phyloP scores from a whole-genome alignment of 2,888 invertebrate species.

The Scaptomyza caliginosa region DNA sequence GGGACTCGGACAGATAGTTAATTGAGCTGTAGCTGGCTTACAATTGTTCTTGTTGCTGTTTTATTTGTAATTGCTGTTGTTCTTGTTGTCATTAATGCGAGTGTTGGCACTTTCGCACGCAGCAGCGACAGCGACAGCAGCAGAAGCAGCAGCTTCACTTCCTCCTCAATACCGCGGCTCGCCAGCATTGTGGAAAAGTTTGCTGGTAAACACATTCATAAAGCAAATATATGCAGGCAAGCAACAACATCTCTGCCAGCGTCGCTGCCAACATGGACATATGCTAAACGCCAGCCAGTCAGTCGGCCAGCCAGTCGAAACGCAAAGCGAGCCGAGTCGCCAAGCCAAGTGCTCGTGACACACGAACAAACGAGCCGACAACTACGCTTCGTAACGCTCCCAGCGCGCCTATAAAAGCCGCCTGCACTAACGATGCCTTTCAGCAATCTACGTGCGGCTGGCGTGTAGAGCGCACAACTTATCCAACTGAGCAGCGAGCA shows the following conservation, averaged over 20 bases:
- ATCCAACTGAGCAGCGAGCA: no score
- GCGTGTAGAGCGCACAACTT: slow-evolving; percentile 62
- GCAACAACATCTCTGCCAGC: slow-evolving; percentile 19
- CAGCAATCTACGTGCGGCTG: slow-evolving; percentile 75
- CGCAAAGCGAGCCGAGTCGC: slow-evolving; percentile 42
- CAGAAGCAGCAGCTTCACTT: slow-evolving; percentile 3
- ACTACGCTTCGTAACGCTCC: background rate
- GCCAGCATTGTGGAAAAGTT: slow-evolving; percentile 60
- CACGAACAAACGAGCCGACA: background rate
- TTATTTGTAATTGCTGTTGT: slow-evolving; percentile 59
- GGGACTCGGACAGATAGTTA: slow-evolving; percentile 60
- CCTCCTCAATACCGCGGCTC: background rate
- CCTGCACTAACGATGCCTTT: slow-evolving; percentile 24
- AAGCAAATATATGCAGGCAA: slow-evolving; percentile 74
- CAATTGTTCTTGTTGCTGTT: slow-evolving; percentile 67
- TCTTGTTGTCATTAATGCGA: slow-evolving; percentile 73
- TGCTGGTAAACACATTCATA: slow-evolving; percentile 78
- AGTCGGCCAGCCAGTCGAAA: slow-evolving; percentile 15
- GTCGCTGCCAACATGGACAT: slow-evolving; percentile 66
- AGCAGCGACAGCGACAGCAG: slow-evolving; percentile 6
- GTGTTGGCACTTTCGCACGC: slow-evolving; percentile 75
- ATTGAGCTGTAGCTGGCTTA: slow-evolving; percentile 72
- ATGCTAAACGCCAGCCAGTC: slow-evolving; percentile 66
- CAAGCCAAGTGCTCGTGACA: slow-evolving; percentile 15
- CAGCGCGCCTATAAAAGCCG: slow-evolving; percentile 59